Percentiles rank a stretch among this genome's conserved stretches.
Evolutionary conservation across 2,113 vertebrate genomes (phyloP).

Genomic region (Poeciliopsis retropinna): DNA sequence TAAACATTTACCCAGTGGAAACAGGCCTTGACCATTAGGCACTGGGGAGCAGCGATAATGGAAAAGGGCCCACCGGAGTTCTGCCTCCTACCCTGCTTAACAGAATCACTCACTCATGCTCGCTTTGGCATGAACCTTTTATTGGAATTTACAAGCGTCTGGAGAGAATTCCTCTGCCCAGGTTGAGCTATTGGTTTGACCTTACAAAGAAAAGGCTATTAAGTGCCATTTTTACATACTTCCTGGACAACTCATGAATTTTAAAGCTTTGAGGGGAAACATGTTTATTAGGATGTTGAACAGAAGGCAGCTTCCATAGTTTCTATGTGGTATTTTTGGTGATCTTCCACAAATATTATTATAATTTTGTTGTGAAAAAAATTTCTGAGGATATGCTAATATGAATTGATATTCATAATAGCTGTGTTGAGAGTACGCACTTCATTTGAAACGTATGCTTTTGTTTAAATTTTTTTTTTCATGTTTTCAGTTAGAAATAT

Average conservation of each 20-base stretch:
- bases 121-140: conserved; percentile 75
- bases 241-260: conserved; percentile 52
- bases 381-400: conserved; percentile 6
- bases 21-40: conserved; percentile 71
- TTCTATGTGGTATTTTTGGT: conserved; percentile 21
- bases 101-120: conserved; percentile 74
- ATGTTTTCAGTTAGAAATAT: background rate
- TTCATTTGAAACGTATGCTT: background rate
- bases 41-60: conserved; percentile 68
- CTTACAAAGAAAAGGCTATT: conserved; percentile 70
- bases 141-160: conserved; percentile 77
- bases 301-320: conserved; percentile 39
- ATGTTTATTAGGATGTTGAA: conserved; percentile 56
- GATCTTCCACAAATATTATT: conserved; percentile 28
- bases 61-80: conserved; percentile 70
- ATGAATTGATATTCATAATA: background rate
- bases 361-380: conserved; percentile 33
- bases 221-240: conserved; percentile 54
- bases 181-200: conserved; percentile 65
- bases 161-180: conserved; percentile 61
- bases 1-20: conserved; percentile 76
- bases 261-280: conserved; percentile 52
- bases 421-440: background rate
- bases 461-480: background rate
- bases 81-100: conserved; percentile 64